phyloP scores from a whole-genome alignment of 2,113 vertebrate genomes.

The Burhinus oedicnemus region DNA sequence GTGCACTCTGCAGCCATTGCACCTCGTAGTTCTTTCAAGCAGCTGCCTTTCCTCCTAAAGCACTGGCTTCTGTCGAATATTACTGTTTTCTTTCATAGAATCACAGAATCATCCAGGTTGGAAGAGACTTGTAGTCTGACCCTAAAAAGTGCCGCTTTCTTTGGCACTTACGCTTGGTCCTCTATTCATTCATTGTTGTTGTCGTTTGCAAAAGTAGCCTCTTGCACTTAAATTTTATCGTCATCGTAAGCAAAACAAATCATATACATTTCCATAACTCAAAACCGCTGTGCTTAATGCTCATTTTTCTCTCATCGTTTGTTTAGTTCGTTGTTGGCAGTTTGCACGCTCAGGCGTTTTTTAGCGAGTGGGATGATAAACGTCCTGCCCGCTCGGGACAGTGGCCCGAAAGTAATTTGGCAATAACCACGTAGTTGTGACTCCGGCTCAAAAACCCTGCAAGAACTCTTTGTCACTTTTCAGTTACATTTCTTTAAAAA shows the following conservation, averaged over 20 bases:
- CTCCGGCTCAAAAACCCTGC: not conserved
- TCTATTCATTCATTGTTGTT: not conserved
- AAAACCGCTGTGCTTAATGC: not conserved
- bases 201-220: conserved; percentile 21
- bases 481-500: not conserved
- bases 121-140: too few species aligned
- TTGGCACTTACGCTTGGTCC: not conserved
- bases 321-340: not conserved
- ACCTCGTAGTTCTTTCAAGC: not conserved
- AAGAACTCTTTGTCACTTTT: not conserved
- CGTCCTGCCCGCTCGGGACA: accelerated
- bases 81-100: not conserved
- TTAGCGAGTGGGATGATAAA: not conserved
- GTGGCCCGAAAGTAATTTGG: not conserved
- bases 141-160: not conserved
- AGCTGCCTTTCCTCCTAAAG: not conserved
- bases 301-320: not conserved
- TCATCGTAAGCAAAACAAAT: not conserved
- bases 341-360: not conserved
- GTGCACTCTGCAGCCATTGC: not conserved
- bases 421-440: accelerated
- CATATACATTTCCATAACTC: not conserved
- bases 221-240: conserved; percentile 15
- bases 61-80: not conserved
- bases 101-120: too few species aligned